These are phyloP conservation scores for Champsocephalus gunnari DNA, from an alignment of 2,797 vertebrate genomes.

Conservation along the genomic window DNA sequence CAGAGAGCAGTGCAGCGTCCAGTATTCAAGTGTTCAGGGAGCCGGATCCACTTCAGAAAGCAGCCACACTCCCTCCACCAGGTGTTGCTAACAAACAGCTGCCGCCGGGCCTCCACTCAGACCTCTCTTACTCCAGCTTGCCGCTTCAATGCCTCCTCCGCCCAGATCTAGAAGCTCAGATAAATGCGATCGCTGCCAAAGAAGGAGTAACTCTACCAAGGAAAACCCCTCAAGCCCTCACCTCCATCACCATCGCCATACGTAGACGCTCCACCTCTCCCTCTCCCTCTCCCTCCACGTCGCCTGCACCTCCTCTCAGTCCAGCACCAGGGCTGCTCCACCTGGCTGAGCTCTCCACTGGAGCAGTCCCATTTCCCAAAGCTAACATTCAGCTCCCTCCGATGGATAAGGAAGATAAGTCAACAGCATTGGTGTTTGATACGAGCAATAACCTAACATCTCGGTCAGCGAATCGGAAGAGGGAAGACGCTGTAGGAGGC, in stretches of 20 bases:
- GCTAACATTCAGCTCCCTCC: constrained; percentile 3
- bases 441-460: background rate
- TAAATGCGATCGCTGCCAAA: constrained; percentile 71
- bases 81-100: constrained; percentile 41
- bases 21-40: constrained; percentile 28
- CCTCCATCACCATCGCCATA: constrained; percentile 84
- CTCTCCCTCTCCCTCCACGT: constrained; percentile 71
- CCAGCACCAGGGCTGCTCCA: constrained; percentile 45
- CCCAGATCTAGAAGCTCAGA: constrained; percentile 49
- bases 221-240: constrained; percentile 61
- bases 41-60: constrained; percentile 2
- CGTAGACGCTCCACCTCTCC: constrained; percentile 73
- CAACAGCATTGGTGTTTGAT: background rate
- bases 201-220: constrained; percentile 54
- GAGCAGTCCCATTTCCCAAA: constrained; percentile 9
- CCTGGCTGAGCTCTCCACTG: constrained; percentile 55
- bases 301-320: constrained; percentile 39
- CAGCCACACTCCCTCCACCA: constrained; percentile 11
- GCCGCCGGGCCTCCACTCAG: constrained; percentile 19
- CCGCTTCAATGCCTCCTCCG: constrained; percentile 6
- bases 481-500: constrained; percentile 48
- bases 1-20: constrained; percentile 76
- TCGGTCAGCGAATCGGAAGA: constrained; percentile 27
- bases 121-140: constrained; percentile 22
- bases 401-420: constrained; percentile 4